phyloP scores from a whole-genome alignment of 2,113 vertebrate genomes.

The Petaurus breviceps region DNA sequence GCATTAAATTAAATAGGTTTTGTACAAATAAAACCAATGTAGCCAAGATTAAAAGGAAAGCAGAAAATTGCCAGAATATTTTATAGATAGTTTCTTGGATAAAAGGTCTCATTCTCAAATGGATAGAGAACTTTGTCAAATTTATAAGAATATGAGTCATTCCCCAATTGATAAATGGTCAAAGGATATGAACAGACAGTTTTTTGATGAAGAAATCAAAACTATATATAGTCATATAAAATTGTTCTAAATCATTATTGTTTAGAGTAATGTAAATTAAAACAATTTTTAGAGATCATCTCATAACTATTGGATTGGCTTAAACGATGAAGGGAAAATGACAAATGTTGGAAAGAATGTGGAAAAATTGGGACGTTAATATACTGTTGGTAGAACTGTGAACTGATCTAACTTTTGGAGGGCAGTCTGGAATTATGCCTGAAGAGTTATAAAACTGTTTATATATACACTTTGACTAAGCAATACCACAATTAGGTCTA shows the following conservation, averaged over 20 bases:
- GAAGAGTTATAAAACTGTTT: background rate
- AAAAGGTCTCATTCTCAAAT: background rate
- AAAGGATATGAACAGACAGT: background rate
- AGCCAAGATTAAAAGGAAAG: background rate
- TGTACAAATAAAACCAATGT: background rate
- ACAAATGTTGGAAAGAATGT: background rate
- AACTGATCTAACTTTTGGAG: background rate
- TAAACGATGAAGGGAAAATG: background rate
- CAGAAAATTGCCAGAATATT: background rate
- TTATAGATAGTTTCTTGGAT: background rate
- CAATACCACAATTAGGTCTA: background rate
- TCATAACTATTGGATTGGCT: background rate
- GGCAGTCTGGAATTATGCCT: background rate
- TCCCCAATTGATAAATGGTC: background rate
- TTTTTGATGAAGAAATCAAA: background rate
- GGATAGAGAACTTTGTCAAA: background rate
- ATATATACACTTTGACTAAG: background rate
- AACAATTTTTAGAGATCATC: background rate
- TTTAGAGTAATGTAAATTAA: background rate
- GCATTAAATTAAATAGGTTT: background rate
- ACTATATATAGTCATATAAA: background rate
- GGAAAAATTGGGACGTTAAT: background rate
- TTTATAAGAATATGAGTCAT: background rate
- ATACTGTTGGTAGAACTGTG: background rate
- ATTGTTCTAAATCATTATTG: background rate